phyloP scores from a whole-genome alignment of 2,113 vertebrate genomes.

The Leucoraja erinaceus region DNA sequence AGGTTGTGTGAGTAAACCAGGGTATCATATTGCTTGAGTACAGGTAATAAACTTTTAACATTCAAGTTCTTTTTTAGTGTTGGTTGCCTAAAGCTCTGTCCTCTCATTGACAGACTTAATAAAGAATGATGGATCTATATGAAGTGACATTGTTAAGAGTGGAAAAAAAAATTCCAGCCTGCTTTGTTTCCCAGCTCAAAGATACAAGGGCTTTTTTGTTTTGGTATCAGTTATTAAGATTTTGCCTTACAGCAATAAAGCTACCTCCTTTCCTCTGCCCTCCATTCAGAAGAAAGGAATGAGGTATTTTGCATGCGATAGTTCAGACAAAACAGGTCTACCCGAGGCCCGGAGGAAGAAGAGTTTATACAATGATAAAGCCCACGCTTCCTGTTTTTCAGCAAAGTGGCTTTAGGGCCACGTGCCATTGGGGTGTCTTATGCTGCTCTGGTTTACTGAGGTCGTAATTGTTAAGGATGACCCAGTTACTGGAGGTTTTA shows the following conservation, averaged over 20 bases:
- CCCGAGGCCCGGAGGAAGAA: slow-evolving; percentile 10
- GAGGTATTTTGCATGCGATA: slow-evolving; percentile 19
- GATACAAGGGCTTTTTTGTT: slow-evolving; percentile 46
- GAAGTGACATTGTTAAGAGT: slow-evolving; percentile 48
- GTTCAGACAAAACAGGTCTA: slow-evolving; percentile 36
- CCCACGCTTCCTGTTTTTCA: slow-evolving; percentile 22
- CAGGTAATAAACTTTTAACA: slow-evolving; percentile 38
- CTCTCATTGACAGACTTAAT: slow-evolving; percentile 50
- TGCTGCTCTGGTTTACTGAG: background rate
- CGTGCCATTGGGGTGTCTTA: background rate
- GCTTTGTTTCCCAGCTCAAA: slow-evolving; percentile 42
- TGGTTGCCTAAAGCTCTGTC: slow-evolving; percentile 45
- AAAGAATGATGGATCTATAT: slow-evolving; percentile 50
- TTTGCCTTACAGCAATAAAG: slow-evolving; percentile 44
- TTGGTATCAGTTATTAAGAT: slow-evolving; percentile 44
- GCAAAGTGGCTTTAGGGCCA: slow-evolving; percentile 5
- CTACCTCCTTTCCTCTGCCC: slow-evolving; percentile 41
- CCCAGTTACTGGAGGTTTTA: slow-evolving; percentile 46
- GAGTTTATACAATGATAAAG: slow-evolving; percentile 22
- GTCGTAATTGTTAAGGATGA: background rate
- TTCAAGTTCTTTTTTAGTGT: slow-evolving; percentile 43
- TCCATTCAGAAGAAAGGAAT: slow-evolving; percentile 40
- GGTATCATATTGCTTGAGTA: slow-evolving; percentile 26
- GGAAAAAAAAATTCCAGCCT: slow-evolving; percentile 44
- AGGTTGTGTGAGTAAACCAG: slow-evolving; percentile 32